phyloP scores from a whole-genome alignment of 2,113 vertebrate species.

The Xenus cinereus region DNA sequence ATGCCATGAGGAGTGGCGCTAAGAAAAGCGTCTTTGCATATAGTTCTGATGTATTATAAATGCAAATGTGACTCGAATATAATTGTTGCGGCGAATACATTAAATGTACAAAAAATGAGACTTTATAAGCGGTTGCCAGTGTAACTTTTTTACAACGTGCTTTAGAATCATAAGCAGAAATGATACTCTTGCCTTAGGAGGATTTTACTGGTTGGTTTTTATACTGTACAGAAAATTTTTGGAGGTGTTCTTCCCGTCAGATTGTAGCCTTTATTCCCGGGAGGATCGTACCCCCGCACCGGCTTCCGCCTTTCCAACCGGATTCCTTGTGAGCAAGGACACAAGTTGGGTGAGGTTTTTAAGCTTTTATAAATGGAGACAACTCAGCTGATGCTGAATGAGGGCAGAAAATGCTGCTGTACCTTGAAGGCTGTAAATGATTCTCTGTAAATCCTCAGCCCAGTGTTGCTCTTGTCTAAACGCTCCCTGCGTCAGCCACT shows the following conservation, averaged over 20 bases:
- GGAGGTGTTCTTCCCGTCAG: background rate
- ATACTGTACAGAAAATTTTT: background rate
- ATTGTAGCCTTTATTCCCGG: background rate
- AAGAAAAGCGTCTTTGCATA: background rate
- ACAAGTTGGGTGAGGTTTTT: background rate
- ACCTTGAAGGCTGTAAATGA: background rate
- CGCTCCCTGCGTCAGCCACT: background rate
- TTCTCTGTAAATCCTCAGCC: background rate
- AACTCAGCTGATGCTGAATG: background rate
- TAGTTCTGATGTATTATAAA: background rate
- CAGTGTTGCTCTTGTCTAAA: background rate
- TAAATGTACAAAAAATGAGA: background rate
- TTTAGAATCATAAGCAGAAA: background rate
- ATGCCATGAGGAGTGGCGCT: background rate
- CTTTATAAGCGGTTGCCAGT: background rate
- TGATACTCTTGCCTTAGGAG: background rate
- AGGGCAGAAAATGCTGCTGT: background rate
- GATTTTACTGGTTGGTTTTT: background rate
- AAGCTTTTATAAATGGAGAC: background rate
- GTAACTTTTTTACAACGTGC: background rate
- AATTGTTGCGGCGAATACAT: background rate
- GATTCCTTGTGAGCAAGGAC: background rate
- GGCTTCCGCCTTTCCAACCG: background rate
- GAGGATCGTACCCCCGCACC: rapidly evolving
- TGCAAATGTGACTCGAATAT: background rate